Evolutionary conservation across 2,113 vertebrate genomes (phyloP).

Genomic region (Halcyon senegalensis): DNA sequence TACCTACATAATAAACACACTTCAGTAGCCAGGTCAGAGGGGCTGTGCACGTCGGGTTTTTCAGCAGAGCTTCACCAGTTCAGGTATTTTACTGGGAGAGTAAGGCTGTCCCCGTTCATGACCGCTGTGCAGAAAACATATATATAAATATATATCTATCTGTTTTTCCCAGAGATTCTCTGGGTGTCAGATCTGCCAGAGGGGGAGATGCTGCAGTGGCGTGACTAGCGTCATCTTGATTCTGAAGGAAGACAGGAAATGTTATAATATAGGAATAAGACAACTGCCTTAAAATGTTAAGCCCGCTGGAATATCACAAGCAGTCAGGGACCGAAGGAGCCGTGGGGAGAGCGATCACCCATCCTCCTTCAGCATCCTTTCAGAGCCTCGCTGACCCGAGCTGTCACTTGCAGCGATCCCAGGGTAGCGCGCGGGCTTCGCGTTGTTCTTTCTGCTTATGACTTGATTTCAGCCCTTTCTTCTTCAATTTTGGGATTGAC

Average conservation of each 20-base stretch:
- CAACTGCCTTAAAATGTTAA: not conserved
- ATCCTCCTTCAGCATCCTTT: not conserved
- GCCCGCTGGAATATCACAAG: not conserved
- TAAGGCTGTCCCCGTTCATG: not conserved
- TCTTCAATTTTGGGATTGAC: constrained; percentile 24
- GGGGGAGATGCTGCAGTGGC: no score
- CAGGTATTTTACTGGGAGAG: not conserved
- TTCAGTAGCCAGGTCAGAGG: not conserved
- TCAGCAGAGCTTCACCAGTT: not conserved
- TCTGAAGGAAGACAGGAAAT: not conserved
- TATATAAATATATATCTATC: no score
- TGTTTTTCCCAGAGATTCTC: not conserved
- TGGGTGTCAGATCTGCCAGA: not conserved
- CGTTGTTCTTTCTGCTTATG: constrained; percentile 7
- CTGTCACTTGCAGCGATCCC: constrained; percentile 26
- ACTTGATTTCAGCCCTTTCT: constrained; percentile 30
- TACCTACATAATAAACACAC: not conserved
- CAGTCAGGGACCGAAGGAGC: not conserved
- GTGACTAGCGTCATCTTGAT: not conserved
- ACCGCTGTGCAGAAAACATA: not conserved
- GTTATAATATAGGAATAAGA: not conserved
- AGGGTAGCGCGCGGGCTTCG: not conserved
- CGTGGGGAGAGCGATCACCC: not conserved
- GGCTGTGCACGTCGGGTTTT: not conserved
- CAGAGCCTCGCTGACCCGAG: not conserved